phyloP scores from a whole-genome alignment of 2,888 invertebrate genomes.

The Ophion costatus region DNA sequence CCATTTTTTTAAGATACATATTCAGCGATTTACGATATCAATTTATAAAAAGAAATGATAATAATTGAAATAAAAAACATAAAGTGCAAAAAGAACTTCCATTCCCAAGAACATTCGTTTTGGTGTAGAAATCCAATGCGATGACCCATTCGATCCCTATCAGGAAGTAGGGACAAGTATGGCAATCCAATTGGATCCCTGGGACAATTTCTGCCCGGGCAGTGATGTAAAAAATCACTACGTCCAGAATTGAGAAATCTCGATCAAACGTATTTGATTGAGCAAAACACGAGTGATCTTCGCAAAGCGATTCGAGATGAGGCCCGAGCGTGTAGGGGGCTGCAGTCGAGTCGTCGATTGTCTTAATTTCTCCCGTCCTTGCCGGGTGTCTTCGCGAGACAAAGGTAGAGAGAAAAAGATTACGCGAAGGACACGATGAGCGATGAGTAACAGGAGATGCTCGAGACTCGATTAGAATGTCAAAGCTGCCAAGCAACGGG shows the following conservation, averaged over 20 bases:
- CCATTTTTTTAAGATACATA: no score
- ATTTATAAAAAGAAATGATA: no score
- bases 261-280: slow-evolving; percentile 6
- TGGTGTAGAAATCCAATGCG: no score
- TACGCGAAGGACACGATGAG: slow-evolving; percentile 54
- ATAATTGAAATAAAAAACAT: no score
- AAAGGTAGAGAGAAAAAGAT: slow-evolving; percentile 47
- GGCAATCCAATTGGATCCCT: no score
- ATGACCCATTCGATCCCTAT: no score
- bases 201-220: not conserved
- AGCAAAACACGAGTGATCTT: slow-evolving; percentile 17
- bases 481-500: slow-evolving; percentile 69
- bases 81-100: no score
- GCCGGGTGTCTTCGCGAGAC: slow-evolving; percentile 30
- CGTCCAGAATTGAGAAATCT: no score
- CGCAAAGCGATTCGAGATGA: slow-evolving; percentile 30
- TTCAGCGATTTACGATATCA: no score
- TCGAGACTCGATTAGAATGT: slow-evolving; percentile 78
- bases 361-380: slow-evolving; percentile 50
- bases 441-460: slow-evolving; percentile 57
- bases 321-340: slow-evolving; percentile 5
- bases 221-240: not conserved
- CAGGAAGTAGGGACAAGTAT: no score
- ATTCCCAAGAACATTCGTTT: no score
- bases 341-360: slow-evolving; percentile 32